Base-by-base conservation (phyloP, 2,113 vertebrate species). In the Gobiocypris rarus region DNA sequence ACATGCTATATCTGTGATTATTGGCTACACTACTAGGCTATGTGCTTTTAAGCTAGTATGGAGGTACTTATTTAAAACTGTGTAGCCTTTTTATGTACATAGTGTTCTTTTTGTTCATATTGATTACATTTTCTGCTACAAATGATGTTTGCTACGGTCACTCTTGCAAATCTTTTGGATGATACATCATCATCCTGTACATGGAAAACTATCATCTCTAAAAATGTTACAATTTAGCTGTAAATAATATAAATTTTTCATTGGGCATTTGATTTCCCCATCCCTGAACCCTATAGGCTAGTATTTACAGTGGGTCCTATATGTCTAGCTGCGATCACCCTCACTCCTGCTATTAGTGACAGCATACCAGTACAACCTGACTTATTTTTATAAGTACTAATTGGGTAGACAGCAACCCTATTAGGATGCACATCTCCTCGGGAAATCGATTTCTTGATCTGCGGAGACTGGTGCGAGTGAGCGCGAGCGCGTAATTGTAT, bases 361-460 rank as follows among this genome's bases (percentile, higher is more conserved):
- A 56, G 22, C 15, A 70, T 52, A 81, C 63, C 61, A 54, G 65
- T 41, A 70, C 22, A 82, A 70, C 34, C 67, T 73, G 70, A 17
- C 34, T 70, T 50, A 69, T 78, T 74, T 83, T 83, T 71, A 59
- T 78, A 73, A 65, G 65, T 70, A 83, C 85, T 86, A 80, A 83
- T 73, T 80, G 43, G 81, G 45, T 73, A 79, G 76, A 74, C 76
- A 73, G 71, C 75, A 73, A 71, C 63, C 65, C 75, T 73, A 81
- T 85, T 75, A 81, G 84, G 50, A 85, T 85, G 84, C 77, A 63
- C 54, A 75, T 75, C 56, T 83, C 76, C 65, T 80, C 54, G 38
- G 45, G 56, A 73, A 85, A 83, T 83, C 82, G 34, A 83, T 83
- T 75, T 76, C 73, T 76, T 83, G 82, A 83, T 76, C 82, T 76